Conservation (phyloP, 1,140 invertebrate genomes). For the Dryas iulia region DNA sequence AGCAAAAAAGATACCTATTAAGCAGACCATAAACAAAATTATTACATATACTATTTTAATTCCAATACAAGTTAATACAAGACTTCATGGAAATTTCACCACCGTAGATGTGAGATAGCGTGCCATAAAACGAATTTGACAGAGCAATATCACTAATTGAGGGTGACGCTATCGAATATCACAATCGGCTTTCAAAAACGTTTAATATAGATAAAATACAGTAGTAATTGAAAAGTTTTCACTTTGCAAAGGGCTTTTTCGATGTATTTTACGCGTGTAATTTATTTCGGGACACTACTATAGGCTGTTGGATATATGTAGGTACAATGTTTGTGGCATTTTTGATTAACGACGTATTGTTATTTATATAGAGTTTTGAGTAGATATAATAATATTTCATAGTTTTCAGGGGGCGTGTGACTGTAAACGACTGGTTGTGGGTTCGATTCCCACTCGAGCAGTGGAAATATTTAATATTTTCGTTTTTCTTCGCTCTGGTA, state of each 20-base stretch:
- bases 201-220: conserved; percentile 24
- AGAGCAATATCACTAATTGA: conserved; percentile 34
- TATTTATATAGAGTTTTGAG: too few relatives aligned
- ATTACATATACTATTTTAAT: too few relatives aligned
- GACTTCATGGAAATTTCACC: background rate
- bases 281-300: background rate
- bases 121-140: conserved; percentile 18
- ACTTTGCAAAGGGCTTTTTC: background rate
- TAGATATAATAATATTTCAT: too few relatives aligned
- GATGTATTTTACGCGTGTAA: background rate
- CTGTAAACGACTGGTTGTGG: too few relatives aligned
- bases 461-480: too few relatives aligned
- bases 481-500: too few relatives aligned
- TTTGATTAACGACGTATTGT: too few relatives aligned
- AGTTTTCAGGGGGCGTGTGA: too few relatives aligned
- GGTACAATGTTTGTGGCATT: too few relatives aligned
- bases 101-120: background rate
- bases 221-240: background rate
- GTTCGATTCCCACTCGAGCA: too few relatives aligned
- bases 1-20: too few relatives aligned
- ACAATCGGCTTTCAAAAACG: conserved; percentile 14
- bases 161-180: conserved; percentile 20
- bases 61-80: background rate
- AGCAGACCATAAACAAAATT: too few relatives aligned
- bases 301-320: background rate